Evolutionary conservation across 2,888 invertebrate genomes (phyloP).

Genomic region (Patella pellucida): DNA sequence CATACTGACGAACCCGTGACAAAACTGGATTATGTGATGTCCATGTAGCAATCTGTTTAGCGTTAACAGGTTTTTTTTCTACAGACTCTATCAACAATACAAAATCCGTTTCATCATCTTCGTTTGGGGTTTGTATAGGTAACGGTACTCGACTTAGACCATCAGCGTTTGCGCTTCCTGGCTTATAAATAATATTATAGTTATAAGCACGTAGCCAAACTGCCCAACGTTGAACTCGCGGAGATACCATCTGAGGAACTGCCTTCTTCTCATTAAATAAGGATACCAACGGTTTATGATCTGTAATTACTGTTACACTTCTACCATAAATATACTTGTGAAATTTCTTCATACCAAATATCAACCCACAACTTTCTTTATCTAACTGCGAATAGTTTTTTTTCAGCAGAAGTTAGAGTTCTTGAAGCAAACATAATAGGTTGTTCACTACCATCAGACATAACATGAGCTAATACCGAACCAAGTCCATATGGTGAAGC

Average conservation of each 20-base stretch:
- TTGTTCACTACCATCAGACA: slow-evolving; percentile 22
- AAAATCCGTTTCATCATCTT: slow-evolving; percentile 21
- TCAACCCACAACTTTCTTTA: no score
- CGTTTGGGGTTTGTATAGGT: not conserved
- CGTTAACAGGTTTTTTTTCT: slow-evolving; percentile 49
- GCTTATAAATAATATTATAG: no score
- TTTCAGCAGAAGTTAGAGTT: slow-evolving; percentile 12
- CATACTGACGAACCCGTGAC: slow-evolving; percentile 25
- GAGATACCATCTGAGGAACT: not conserved
- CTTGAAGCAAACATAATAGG: slow-evolving; percentile 27
- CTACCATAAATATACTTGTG: no score
- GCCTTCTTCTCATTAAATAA: slow-evolving; percentile 12
- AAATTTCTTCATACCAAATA: no score
- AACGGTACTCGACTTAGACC: no score
- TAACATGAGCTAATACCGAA: slow-evolving; percentile 36
- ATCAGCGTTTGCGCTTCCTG: no score
- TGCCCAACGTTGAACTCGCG: no score
- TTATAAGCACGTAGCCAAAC: no score
- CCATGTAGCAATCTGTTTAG: slow-evolving; percentile 18
- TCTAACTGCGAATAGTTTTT: not conserved
- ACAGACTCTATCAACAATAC: slow-evolving; percentile 35
- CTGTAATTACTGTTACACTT: slow-evolving; percentile 11
- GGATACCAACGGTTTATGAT: slow-evolving; percentile 17
- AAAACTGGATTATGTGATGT: slow-evolving; percentile 30
- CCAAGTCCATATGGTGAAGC: slow-evolving; percentile 64